Evolutionary conservation across 2,888 invertebrate genomes (phyloP), one percentile per base, ranked within the genome.

Genomic region (Drosophila buzzatii): DNA sequence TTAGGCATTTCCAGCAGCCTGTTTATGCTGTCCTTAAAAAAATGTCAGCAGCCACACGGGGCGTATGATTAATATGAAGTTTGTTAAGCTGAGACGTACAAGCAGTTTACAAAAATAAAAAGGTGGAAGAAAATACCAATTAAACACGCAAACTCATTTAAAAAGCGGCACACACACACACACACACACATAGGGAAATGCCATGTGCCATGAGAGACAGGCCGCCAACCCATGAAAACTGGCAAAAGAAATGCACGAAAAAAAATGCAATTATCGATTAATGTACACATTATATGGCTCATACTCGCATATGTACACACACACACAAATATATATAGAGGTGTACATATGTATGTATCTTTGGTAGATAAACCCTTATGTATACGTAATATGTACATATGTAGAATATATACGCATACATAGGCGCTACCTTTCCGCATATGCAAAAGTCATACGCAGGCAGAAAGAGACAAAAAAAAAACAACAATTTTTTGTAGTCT

Each of bases 71-170:
- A 86, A 89, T 89, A 76, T 71, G 64, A 70, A 71, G 64, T 72
- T 82, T 66, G 67, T 66, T 73, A 60, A 66, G 55, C 42, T 47
- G 55, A 42, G 42, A 70, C 55, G 62, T 53, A 42, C 58, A 42
- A 37, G 23, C 27, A 51, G 49, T n/a, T 12, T 16, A 44, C 60
- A 73, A 55, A 61, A 20, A 58, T n/a, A 18, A 1, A 23, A 23
- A 23, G 23, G 8, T 23, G 14, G 23, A 45, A 45, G 45, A 27
- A 80, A 73, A 88, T 83, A 86, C 86, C 79, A 87, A 87, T 87
- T 87, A 87, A 88, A 87, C 83, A 89, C 90, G 89, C 89, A 87
- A 91, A 88, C 89, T 88, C 91, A 90, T 91, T 88, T 82, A 76
- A 74, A 68, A 77, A 67, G 57, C 58, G 61, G 62, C 72, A 77